A percentile compares a stretch with the other conserved stretches of the same genome.
phyloP scores from a whole-genome alignment of 2,113 vertebrate genomes.

The cat (Felis catus) region DNA sequence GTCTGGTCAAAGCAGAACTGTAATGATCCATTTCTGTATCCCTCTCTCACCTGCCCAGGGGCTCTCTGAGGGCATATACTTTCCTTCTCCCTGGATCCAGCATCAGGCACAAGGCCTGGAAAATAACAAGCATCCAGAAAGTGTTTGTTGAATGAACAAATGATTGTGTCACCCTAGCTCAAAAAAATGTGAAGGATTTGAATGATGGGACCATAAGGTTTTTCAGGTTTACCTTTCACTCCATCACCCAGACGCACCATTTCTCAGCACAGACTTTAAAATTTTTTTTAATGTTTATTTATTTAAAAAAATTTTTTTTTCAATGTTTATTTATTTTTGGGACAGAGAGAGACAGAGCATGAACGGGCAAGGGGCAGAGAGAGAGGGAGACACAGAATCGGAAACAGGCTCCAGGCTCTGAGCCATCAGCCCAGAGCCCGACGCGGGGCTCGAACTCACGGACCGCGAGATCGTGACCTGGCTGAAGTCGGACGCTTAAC shows the following conservation, averaged over 20 bases:
- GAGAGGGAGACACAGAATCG: no score
- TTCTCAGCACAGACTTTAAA: neutral
- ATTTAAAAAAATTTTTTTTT: no score
- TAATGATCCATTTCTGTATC: neutral
- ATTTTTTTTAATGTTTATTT: no score
- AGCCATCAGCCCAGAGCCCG: no score
- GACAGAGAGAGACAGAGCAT: no score
- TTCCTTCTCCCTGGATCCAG: neutral
- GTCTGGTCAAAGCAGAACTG: neutral
- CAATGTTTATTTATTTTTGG: no score
- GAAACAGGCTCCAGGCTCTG: no score
- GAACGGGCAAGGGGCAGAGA: no score
- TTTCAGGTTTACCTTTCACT: neutral
- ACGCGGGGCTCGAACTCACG: no score
- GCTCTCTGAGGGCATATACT: neutral
- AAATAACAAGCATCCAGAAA: neutral
- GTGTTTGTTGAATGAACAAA: neutral
- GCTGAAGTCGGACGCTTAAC: no score
- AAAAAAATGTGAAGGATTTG: neutral
- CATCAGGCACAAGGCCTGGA: neutral
- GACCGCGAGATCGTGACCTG: no score
- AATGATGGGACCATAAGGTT: neutral
- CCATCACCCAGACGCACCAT: neutral
- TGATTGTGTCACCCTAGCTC: neutral
- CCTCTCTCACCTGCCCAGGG: neutral